Conservation (phyloP, 2,113 vertebrate genomes). For the Sapajus apella region DNA sequence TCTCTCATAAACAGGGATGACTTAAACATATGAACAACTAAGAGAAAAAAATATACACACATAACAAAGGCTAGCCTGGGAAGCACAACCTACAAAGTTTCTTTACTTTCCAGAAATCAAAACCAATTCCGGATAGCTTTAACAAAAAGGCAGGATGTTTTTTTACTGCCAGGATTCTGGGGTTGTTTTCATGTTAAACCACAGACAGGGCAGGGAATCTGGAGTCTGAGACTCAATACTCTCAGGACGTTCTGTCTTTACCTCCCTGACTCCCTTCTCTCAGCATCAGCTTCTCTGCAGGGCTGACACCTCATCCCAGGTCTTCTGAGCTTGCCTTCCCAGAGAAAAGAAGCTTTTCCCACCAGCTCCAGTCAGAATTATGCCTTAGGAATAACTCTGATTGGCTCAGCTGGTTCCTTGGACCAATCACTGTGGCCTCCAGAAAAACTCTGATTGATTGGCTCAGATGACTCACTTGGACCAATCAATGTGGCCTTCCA, state of each 20-base stretch:
- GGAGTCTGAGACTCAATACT: background rate
- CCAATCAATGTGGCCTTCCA: background rate
- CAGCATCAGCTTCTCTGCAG: background rate
- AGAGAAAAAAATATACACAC: background rate
- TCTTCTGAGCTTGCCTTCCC: background rate
- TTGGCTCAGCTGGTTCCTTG: background rate
- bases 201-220: background rate
- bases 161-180: background rate
- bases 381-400: background rate
- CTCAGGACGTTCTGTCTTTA: background rate
- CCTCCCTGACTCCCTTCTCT: background rate
- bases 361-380: background rate
- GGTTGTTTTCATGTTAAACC: background rate
- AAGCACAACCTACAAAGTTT: background rate
- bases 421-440: background rate
- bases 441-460: background rate
- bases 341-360: background rate
- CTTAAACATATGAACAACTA: background rate
- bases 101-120: background rate
- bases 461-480: background rate
- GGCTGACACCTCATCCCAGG: background rate
- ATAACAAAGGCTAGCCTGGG: background rate
- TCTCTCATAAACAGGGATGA: background rate
- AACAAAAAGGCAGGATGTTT: background rate
- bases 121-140: background rate